Evolutionary conservation across 2,888 invertebrate genomes (phyloP).

Genomic region (Limulus polyphemus): DNA sequence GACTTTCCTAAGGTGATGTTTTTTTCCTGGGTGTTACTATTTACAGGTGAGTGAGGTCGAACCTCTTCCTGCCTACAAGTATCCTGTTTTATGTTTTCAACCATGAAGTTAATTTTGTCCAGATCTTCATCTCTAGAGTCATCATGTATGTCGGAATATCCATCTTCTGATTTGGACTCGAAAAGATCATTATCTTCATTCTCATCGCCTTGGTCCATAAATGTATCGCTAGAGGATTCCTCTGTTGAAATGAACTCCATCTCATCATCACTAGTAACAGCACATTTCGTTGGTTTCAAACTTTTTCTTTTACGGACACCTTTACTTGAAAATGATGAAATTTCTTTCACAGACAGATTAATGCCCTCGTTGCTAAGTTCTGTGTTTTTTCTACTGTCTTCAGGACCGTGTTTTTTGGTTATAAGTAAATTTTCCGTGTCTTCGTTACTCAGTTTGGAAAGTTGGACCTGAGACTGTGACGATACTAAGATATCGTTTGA

Average conservation of each 20-base stretch:
- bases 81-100: neutral
- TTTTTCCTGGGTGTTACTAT: neutral
- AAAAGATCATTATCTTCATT: slow-evolving; percentile 18
- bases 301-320: slow-evolving; percentile 74
- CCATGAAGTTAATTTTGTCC: slow-evolving; percentile 33
- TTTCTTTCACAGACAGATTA: slow-evolving; percentile 48
- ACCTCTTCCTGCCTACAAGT: neutral
- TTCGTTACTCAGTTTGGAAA: too few species aligned
- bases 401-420: too few species aligned
- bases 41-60: too few species aligned
- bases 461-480: too few species aligned
- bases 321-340: slow-evolving; percentile 39
- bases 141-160: too few species aligned
- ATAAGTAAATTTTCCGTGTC: too few species aligned
- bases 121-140: slow-evolving; percentile 2
- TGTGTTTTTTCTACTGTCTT: too few species aligned
- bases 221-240: slow-evolving; percentile 48
- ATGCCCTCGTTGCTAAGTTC: slow-evolving; percentile 12
- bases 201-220: slow-evolving; percentile 33
- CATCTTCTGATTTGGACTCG: too few species aligned
- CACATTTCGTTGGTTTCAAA: slow-evolving; percentile 67
- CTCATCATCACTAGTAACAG: slow-evolving; percentile 36
- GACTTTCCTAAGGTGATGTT: neutral
- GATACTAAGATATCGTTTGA: too few species aligned
- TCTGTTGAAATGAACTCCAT: slow-evolving; percentile 41